These are phyloP conservation scores for Nomia melanderi DNA, from an alignment of 1,140 invertebrate genomes.

Conservation along the genomic window DNA sequence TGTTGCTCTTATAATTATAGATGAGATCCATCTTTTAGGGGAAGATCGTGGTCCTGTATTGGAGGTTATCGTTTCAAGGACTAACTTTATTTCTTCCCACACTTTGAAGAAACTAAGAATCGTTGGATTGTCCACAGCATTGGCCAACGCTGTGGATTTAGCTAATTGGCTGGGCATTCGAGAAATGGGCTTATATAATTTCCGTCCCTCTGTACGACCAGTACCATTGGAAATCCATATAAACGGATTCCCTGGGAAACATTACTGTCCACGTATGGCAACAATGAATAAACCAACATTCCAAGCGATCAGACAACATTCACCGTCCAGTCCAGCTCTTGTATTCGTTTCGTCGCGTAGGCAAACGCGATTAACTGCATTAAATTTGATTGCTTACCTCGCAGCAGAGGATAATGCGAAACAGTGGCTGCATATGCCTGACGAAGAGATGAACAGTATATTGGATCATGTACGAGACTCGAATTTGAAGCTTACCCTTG, in stretches of 20 bases:
- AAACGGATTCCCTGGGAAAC: conserved; percentile 95
- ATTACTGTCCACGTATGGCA: conserved; percentile 99
- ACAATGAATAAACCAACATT: conserved; percentile 99
- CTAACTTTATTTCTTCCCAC: conserved; percentile 95
- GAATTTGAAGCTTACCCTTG: conserved; percentile 95
- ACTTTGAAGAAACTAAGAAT: conserved; percentile 91
- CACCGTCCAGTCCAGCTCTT: conserved; percentile 93
- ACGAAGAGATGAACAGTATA: conserved; percentile 91
- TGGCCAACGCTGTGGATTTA: conserved; percentile 98
- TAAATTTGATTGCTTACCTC: conserved; percentile 97
- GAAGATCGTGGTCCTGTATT: conserved; percentile 92
- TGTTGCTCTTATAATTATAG: conserved; percentile 97
- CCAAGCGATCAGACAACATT: conserved; percentile 96
- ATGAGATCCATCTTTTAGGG: conserved; percentile 98
- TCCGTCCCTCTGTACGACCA: conserved; percentile 97
- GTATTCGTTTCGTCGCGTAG: conserved; percentile 99
- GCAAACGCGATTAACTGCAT: conserved; percentile 97
- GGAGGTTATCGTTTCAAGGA: conserved; percentile 93
- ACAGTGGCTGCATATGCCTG: conserved; percentile 95
- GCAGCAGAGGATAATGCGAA: conserved; percentile 95
- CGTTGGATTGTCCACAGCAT: conserved; percentile 97
- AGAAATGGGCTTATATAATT: conserved; percentile 97
- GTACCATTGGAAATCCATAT: conserved; percentile 98
- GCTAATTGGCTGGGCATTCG: conserved; percentile 97
- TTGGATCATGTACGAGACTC: conserved; percentile 91